Percentiles rank a stretch among this genome's conserved stretches.
These are phyloP conservation scores for Lanius ludovicianus DNA, from an alignment of 2,113 vertebrate genomes.

Conservation along the genomic window DNA sequence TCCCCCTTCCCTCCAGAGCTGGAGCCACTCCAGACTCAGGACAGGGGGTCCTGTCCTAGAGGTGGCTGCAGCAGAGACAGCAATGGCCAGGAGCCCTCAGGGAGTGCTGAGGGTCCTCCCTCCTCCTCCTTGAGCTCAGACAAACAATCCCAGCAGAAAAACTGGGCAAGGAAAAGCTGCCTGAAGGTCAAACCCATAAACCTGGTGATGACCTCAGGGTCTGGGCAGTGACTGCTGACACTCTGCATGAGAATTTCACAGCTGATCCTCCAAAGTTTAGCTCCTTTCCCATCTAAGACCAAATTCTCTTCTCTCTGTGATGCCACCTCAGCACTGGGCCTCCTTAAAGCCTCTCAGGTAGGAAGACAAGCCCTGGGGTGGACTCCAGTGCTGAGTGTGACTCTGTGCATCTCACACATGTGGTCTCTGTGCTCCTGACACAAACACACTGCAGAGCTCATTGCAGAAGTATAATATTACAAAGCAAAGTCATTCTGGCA, in stretches of 20 bases:
- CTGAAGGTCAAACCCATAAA: not conserved
- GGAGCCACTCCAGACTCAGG: not conserved
- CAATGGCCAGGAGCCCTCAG: not conserved
- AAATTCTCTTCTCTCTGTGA: not conserved
- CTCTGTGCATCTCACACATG: not conserved
- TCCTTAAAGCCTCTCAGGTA: not conserved
- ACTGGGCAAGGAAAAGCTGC: not conserved
- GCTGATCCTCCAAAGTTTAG: not conserved
- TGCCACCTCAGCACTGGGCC: not conserved
- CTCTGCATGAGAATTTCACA: not conserved
- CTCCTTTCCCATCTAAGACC: not conserved
- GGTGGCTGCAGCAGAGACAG: not conserved
- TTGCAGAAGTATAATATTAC: conserved; percentile 14
- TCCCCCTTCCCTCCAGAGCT: not conserved
- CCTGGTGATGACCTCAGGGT: not conserved
- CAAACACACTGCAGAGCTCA: not conserved
- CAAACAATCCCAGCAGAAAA: not conserved
- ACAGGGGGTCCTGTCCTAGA: not conserved
- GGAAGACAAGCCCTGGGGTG: not conserved
- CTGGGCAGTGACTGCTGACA: not conserved
- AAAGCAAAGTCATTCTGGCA: conserved; percentile 15
- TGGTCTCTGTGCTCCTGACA: not conserved
- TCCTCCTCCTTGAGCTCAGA: not conserved
- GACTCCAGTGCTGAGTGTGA: not conserved
- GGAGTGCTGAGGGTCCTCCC: not conserved